Evolutionary conservation across 2,113 vertebrate species (phyloP).

Genomic region (Ptilonorhynchus violaceus): DNA sequence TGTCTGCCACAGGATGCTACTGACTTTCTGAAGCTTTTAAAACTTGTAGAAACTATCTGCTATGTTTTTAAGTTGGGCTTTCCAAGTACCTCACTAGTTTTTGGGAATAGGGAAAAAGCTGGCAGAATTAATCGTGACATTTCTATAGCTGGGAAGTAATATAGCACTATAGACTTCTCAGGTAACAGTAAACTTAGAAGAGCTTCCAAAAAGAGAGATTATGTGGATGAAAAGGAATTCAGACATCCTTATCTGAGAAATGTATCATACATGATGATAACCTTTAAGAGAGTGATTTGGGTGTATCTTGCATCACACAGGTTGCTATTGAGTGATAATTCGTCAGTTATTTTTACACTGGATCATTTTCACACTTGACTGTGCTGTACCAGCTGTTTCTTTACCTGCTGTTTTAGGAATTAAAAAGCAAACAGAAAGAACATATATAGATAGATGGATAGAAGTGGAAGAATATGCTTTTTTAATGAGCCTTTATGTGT

Average conservation of each 20-base stretch:
- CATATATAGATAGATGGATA: background rate
- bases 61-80: background rate
- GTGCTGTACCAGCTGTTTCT: background rate
- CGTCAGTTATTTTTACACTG: background rate
- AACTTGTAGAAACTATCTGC: background rate
- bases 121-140: background rate
- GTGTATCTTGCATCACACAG: background rate
- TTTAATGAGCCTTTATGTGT: background rate
- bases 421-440: background rate
- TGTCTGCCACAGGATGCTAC: background rate
- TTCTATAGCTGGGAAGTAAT: background rate
- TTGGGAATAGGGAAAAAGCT: background rate
- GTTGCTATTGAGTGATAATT: background rate
- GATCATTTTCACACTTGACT: background rate
- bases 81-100: background rate
- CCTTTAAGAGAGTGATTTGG: background rate
- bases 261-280: background rate
- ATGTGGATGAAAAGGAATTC: background rate
- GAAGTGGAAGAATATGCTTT: background rate
- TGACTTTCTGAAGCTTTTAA: background rate
- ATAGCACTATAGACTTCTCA: background rate
- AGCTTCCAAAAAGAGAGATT: background rate
- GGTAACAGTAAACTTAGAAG: background rate
- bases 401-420: background rate
- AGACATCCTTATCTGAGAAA: background rate